Evolutionary conservation across 2,113 vertebrate species (phyloP).

Genomic region (Carassius carassius): DNA sequence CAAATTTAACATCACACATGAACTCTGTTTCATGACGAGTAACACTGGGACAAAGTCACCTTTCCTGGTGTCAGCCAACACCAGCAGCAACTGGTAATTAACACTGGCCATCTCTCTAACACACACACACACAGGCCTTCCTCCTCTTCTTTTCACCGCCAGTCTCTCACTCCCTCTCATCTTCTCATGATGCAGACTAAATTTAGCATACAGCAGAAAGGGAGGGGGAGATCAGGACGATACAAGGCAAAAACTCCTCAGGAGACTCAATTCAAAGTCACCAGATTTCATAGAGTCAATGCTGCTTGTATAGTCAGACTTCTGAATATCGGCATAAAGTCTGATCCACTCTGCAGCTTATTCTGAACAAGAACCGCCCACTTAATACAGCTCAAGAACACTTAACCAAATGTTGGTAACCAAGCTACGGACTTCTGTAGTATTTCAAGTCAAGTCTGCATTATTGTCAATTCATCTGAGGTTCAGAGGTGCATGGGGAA

Average conservation of each 20-base stretch:
- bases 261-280: conserved; percentile 6
- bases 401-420: not conserved
- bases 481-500: too few relatives aligned
- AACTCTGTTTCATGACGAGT: conserved; percentile 1
- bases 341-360: not conserved
- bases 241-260: conserved; percentile 13
- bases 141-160: not conserved
- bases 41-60: conserved; percentile 54
- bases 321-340: not conserved
- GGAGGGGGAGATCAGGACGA: conserved; percentile 41
- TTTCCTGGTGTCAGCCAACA: conserved; percentile 66
- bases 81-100: conserved; percentile 59
- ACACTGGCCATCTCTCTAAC: conserved; percentile 41
- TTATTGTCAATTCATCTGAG: too few relatives aligned
- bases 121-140: conserved; percentile 8
- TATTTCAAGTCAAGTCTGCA: too few relatives aligned
- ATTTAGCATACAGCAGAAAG: conserved; percentile 50
- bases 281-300: not conserved
- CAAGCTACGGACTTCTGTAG: too few relatives aligned
- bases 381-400: not conserved
- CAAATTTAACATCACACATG: not conserved
- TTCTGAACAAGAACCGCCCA: not conserved
- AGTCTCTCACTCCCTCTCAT: conserved; percentile 13
- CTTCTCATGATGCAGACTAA: conserved; percentile 38
- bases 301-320: not conserved